Percentiles rank a stretch among this genome's conserved stretches.
These are phyloP conservation scores for Echiichthys vipera DNA, from an alignment of 2,797 vertebrate species.

Conservation along the genomic window DNA sequence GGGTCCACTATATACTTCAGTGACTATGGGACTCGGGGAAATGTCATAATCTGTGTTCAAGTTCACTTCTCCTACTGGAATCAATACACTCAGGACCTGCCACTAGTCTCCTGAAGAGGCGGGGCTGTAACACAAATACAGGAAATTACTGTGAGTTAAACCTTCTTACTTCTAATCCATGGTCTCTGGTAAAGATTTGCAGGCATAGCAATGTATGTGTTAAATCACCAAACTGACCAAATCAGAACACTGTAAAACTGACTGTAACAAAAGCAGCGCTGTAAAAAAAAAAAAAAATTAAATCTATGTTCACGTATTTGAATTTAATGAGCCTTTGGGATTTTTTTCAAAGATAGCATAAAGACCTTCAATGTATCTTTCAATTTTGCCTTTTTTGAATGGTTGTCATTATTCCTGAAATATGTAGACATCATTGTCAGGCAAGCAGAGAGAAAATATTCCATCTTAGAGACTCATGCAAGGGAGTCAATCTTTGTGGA, in stretches of 20 bases:
- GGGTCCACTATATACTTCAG: too few relatives aligned
- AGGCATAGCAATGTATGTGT: background rate
- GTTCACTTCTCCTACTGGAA: too few relatives aligned
- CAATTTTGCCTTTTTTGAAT: constrained; percentile 16
- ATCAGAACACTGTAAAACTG: background rate
- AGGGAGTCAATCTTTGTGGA: constrained; percentile 38
- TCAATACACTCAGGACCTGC: too few relatives aligned
- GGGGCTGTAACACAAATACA: too few relatives aligned
- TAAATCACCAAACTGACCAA: constrained; percentile 11
- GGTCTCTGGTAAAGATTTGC: too few relatives aligned
- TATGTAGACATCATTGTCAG: constrained; percentile 34
- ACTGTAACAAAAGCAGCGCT: background rate
- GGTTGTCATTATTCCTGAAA: constrained; percentile 24
- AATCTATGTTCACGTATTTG: background rate
- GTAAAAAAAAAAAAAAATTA: background rate
- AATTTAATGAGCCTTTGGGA: constrained; percentile 16
- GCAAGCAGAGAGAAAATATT: constrained; percentile 30
- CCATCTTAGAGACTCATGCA: constrained; percentile 22
- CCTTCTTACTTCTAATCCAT: too few relatives aligned
- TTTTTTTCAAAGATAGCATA: background rate
- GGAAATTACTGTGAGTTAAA: too few relatives aligned
- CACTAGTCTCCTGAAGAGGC: too few relatives aligned
- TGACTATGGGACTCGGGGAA: too few relatives aligned
- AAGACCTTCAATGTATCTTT: constrained; percentile 40
- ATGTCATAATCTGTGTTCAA: too few relatives aligned